Base-by-base conservation (phyloP, 2,113 vertebrate genomes). In the Psilopsiagon aurifrons region DNA sequence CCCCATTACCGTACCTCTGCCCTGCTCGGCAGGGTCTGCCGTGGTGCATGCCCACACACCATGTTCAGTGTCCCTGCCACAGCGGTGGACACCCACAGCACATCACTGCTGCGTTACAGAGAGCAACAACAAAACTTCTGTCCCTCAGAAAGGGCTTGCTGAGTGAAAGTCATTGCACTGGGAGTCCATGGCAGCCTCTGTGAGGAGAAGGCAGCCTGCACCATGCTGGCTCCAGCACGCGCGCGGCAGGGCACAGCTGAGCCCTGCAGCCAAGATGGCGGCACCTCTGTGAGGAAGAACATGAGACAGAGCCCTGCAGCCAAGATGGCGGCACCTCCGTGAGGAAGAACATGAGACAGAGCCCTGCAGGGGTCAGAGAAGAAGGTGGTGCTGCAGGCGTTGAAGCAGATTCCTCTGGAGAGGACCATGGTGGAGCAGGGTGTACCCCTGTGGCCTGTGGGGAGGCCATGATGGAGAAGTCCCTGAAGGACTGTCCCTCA, bases 181-280 rank as follows among this genome's bases (percentile, higher is more conserved):
- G 13, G 35, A 51, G 31, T 39, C 51, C 0, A 0, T 29, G 44
- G 19, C 3, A 1, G 17, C 8, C 35, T 41, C 47, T 18, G 27
- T 6, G 17, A 44, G 71, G 35, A 57, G n/a, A 13, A 3, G 35
- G 24, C 0, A 0, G 14, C 23, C 10, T 68, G 47, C 22, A 2
- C n/a, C 4, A 1, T 52, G 17, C 16, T 7, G 3, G 57, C 41
- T 49, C 1, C 19, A 47, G 3, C 3, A 1, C 9, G 31, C 1
- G 9, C 49, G 33, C 11, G 1, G 2, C 47, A 63, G 57, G 28
- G 16, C n/a, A 73, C 4, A 5, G 33, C 20, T 39, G 31, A 68
- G 31, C 43, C 28, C 44, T 7, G 3, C 35, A 39, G 35, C 11
- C 23, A 43, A 37, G 3, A 12, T 2, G 15, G 62, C 22, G 19